These are phyloP conservation scores for Trachops cirrhosus DNA, from an alignment of 2,797 vertebrate genomes.

Conservation along the genomic window DNA sequence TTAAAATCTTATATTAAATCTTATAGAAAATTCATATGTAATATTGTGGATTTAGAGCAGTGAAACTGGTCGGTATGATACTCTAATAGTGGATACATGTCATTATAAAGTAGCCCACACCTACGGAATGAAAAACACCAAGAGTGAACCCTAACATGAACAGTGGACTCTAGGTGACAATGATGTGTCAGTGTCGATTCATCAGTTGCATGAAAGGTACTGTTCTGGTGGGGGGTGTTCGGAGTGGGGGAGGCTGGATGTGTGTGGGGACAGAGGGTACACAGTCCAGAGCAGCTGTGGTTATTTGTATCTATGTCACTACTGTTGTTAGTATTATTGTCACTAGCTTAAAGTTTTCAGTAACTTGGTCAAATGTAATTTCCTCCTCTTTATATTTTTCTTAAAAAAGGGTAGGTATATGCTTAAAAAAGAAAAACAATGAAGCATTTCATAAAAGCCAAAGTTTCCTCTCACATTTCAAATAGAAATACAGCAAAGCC, in stretches of 20 bases:
- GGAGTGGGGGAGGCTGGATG: accelerated
- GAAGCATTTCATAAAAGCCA: background rate
- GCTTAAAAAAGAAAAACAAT: background rate
- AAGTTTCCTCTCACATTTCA: background rate
- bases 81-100: background rate
- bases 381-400: background rate
- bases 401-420: background rate
- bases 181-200: background rate
- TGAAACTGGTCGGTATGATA: background rate
- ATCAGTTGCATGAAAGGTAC: background rate
- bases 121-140: background rate
- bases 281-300: background rate
- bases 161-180: background rate
- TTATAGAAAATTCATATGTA: background rate
- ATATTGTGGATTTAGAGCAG: background rate
- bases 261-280: accelerated
- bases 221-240: too few relatives aligned
- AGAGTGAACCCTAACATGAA: background rate
- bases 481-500: background rate
- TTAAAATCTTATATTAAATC: background rate
- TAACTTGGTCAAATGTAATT: background rate
- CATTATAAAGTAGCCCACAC: background rate
- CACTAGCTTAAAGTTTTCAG: background rate
- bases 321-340: background rate
- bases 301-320: background rate